A percentile compares a stretch with the other conserved stretches of the same genome.
Conservation (phyloP, 1,140 invertebrate genomes). For the Calycopis cecrops region DNA sequence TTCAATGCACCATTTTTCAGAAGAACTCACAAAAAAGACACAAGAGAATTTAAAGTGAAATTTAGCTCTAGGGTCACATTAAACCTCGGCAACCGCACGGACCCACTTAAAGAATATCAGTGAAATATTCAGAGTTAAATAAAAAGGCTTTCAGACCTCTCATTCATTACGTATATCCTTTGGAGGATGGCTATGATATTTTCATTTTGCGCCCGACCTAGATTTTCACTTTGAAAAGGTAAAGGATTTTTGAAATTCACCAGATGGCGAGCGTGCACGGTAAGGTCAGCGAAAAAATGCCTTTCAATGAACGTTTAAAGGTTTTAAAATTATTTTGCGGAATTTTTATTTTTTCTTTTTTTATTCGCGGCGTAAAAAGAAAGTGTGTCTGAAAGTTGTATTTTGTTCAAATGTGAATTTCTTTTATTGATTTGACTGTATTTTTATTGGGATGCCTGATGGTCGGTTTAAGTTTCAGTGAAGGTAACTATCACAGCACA, state of each 20-base stretch:
- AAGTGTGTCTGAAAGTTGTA: too few species aligned
- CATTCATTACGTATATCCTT: constrained; percentile 24
- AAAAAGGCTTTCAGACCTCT: constrained; percentile 16
- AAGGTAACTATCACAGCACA: too few species aligned
- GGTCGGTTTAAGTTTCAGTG: too few species aligned
- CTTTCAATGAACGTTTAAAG: constrained; percentile 3
- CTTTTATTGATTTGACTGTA: too few species aligned
- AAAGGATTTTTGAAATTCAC: constrained; percentile 19
- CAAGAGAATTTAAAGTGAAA: too few species aligned
- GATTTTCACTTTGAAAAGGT: constrained; percentile 18
- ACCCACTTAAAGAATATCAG: background rate
- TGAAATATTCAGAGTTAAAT: constrained; percentile 16
- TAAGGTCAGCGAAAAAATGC: constrained; percentile 3
- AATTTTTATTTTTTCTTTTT: background rate
- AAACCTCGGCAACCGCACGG: too few species aligned
- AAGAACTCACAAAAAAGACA: too few species aligned
- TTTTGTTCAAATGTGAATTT: too few species aligned
- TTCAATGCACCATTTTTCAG: too few species aligned
- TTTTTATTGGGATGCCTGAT: too few species aligned
- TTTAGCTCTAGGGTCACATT: too few species aligned
- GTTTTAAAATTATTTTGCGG: background rate
- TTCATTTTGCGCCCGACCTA: constrained; percentile 22
- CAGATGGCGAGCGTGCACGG: constrained; percentile 18
- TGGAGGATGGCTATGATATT: constrained; percentile 18
- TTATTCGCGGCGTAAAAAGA: background rate